Percentiles rank a stretch among this genome's conserved stretches.
These are phyloP conservation scores for Holacanthella duospinosa DNA, from an alignment of 2,888 invertebrate genomes.

Conservation along the genomic window DNA sequence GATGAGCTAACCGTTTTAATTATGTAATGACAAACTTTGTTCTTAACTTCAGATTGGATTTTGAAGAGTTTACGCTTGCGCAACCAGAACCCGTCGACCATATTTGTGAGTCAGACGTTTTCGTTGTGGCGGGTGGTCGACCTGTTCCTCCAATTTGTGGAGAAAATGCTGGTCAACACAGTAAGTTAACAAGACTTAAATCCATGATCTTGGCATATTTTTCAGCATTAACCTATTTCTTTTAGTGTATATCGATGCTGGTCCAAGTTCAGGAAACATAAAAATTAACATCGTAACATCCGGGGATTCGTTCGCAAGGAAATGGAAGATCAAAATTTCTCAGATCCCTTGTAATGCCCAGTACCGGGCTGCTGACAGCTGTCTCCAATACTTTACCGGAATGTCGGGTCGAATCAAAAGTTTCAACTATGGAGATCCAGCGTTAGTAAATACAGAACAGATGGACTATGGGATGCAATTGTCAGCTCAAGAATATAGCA, in stretches of 20 bases:
- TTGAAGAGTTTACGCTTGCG: slow-evolving; percentile 37
- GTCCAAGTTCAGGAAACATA: slow-evolving; percentile 65
- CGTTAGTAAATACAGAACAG: slow-evolving; percentile 13
- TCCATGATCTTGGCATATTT: not conserved
- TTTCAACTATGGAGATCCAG: slow-evolving; percentile 38
- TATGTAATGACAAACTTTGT: not conserved
- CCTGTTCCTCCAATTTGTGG: slow-evolving; percentile 38
- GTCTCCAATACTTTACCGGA: slow-evolving; percentile 38
- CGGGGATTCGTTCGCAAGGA: slow-evolving; percentile 58
- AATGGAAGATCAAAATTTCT: slow-evolving; percentile 68
- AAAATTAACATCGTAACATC: slow-evolving; percentile 71
- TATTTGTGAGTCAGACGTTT: slow-evolving; percentile 37
- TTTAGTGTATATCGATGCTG: slow-evolving; percentile 75
- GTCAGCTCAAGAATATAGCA: slow-evolving; percentile 37
- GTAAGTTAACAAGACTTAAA: slow-evolving; percentile 30
- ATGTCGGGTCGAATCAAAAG: slow-evolving; percentile 36
- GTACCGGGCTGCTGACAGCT: slow-evolving; percentile 45
- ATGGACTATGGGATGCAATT: slow-evolving; percentile 32
- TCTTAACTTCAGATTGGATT: slow-evolving; percentile 33
- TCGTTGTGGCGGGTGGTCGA: slow-evolving; percentile 38
- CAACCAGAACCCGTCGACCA: slow-evolving; percentile 38
- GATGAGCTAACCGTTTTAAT: too few relatives aligned
- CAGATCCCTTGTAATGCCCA: slow-evolving; percentile 69
- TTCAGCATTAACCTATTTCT: too few relatives aligned
- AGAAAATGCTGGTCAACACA: slow-evolving; percentile 38